Evolutionary conservation across 1,140 invertebrate species (phyloP).

Genomic region (Acromyrmex heyeri): DNA sequence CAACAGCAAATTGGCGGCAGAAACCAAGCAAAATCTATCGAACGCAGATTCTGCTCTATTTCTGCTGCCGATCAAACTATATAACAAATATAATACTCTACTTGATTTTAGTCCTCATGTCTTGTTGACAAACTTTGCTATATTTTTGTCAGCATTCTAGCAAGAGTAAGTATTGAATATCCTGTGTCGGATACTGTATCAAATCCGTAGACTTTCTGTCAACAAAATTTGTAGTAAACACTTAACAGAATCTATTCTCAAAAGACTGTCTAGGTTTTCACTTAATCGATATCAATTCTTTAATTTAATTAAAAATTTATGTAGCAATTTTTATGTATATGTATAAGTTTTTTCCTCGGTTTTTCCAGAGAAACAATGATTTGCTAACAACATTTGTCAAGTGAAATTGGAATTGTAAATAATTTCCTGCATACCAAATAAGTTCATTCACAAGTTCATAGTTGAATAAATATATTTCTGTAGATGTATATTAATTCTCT

Average conservation of each 20-base stretch:
- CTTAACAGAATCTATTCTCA: background rate
- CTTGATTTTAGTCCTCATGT: background rate
- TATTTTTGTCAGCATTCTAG: background rate
- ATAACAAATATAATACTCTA: background rate
- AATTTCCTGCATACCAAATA: background rate
- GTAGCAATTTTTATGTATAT: background rate
- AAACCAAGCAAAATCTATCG: constrained; percentile 6
- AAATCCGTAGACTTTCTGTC: background rate
- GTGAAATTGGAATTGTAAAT: background rate
- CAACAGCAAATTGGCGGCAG: constrained; percentile 16
- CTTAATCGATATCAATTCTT: background rate
- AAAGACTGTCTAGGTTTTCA: background rate
- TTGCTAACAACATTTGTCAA: background rate
- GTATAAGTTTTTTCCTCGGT: too few relatives aligned
- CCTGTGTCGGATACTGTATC: background rate
- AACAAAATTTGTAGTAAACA: background rate
- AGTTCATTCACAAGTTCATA: background rate
- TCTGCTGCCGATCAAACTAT: background rate
- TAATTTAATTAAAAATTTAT: constrained; percentile 4
- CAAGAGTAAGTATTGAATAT: background rate
- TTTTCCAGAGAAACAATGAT: background rate
- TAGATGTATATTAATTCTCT: background rate
- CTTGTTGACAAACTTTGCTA: background rate
- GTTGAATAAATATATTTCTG: background rate
- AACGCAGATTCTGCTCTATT: constrained; percentile 18